Percentiles rank a stretch among this genome's conserved stretches.
phyloP scores from a whole-genome alignment of 2,797 vertebrate species.

The Monodelphis domestica region DNA sequence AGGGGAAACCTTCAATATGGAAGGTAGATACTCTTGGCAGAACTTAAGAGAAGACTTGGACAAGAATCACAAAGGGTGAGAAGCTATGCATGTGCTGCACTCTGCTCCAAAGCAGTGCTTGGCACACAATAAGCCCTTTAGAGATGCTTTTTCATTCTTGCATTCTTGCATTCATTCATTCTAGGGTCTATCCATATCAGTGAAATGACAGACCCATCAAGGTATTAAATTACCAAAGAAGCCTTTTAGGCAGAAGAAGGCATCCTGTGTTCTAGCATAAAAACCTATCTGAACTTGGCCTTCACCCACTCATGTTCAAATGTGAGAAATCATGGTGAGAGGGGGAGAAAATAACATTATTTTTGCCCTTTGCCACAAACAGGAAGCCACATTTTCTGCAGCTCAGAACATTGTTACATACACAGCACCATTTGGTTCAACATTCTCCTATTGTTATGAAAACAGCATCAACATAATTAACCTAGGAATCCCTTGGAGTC shows the following conservation, averaged over 20 bases:
- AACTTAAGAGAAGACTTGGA: not conserved
- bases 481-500: slow-evolving; percentile 64
- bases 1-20: not conserved
- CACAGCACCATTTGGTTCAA: slow-evolving; percentile 59
- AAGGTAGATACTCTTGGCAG: not conserved
- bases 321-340: slow-evolving; percentile 43
- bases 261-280: slow-evolving; percentile 1
- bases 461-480: slow-evolving; percentile 71
- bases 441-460: slow-evolving; percentile 62
- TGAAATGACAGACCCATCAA: not conserved
- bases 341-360: slow-evolving; percentile 24
- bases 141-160: not conserved
- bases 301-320: slow-evolving; percentile 39
- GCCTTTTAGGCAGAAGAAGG: not conserved
- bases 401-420: slow-evolving; percentile 52
- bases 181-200: not conserved
- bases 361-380: slow-evolving; percentile 61
- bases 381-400: slow-evolving; percentile 54
- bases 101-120: not conserved
- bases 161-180: not conserved
- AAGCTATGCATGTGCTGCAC: not conserved
- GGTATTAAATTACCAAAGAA: not conserved
- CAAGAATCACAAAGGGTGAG: not conserved
- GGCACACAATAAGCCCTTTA: not conserved
- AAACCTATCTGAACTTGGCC: slow-evolving; percentile 30